These are phyloP conservation scores for Hydrotaea cyrtoneurina DNA, from an alignment of 2,888 invertebrate species.

Conservation along the genomic window DNA sequence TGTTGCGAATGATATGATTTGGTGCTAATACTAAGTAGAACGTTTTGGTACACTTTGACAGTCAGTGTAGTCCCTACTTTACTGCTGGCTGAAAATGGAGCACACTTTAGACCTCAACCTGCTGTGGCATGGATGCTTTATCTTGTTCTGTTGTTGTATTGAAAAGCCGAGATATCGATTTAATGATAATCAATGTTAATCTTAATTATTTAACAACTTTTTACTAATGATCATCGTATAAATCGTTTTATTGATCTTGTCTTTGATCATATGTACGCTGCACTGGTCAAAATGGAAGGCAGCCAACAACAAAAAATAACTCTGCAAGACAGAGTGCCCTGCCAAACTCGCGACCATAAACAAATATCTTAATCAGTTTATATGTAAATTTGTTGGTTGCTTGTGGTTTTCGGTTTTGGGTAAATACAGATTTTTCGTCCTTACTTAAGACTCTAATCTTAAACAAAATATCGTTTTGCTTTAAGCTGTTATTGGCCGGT, in stretches of 20 bases:
- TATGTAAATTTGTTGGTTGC: conserved; percentile 63
- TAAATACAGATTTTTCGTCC: conserved; percentile 48
- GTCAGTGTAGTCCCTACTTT: neutral
- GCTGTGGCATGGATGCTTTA: conserved; percentile 68
- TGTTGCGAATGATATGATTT: neutral
- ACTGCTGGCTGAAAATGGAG: neutral
- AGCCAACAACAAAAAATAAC: neutral
- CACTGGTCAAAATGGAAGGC: neutral
- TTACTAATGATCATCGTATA: conserved; percentile 63
- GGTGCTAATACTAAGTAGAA: too few relatives aligned
- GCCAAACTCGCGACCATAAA: conserved; percentile 15
- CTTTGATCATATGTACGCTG: conserved; percentile 55
- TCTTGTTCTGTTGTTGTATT: conserved; percentile 56
- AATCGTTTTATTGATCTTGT: conserved; percentile 54
- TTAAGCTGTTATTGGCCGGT: conserved; percentile 8
- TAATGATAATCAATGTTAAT: conserved; percentile 66
- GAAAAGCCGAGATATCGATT: conserved; percentile 54
- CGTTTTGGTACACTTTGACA: neutral
- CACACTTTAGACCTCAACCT: neutral
- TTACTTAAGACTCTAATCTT: conserved; percentile 60
- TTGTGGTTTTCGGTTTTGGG: conserved; percentile 42
- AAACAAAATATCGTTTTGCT: conserved; percentile 44
- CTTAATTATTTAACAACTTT: conserved; percentile 68
- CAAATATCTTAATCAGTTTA: conserved; percentile 67
- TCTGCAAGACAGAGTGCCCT: neutral